phyloP scores from a whole-genome alignment of 2,888 invertebrate genomes.

The Andrena marginata region DNA sequence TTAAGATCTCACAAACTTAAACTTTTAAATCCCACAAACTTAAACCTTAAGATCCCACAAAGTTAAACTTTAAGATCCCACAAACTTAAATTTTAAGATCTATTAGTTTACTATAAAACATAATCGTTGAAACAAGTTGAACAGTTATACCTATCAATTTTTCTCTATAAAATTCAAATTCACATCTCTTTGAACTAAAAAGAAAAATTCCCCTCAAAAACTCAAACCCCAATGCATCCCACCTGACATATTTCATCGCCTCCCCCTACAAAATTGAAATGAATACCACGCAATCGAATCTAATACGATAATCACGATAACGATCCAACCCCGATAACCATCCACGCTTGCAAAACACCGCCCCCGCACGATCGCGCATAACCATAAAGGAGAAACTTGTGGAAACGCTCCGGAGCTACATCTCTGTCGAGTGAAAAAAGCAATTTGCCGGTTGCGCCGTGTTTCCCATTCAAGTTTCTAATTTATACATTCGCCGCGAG shows the following conservation, averaged over 20 bases:
- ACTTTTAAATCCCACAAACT: no score
- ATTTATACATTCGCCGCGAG: constrained; percentile 13
- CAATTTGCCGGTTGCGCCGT: not conserved
- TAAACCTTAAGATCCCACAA: no score
- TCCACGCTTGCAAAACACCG: not conserved
- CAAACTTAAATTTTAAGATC: no score
- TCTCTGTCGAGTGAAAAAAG: constrained; percentile 8
- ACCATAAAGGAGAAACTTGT: not conserved
- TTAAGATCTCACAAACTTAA: no score
- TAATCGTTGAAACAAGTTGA: no score
- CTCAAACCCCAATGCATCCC: no score
- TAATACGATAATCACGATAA: not conserved
- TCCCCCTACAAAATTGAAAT: not conserved
- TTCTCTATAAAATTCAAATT: no score
- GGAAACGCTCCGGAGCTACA: not conserved
- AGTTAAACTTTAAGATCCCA: no score
- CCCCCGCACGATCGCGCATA: not conserved
- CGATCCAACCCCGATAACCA: not conserved
- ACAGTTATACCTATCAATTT: no score
- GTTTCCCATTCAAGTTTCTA: not conserved
- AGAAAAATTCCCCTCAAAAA: no score
- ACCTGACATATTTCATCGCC: not conserved
- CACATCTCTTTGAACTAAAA: no score
- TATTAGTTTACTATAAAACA: no score
- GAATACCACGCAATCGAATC: not conserved